phyloP scores from a whole-genome alignment of 2,888 invertebrate genomes.

The Eudasyphora cyanicolor region DNA sequence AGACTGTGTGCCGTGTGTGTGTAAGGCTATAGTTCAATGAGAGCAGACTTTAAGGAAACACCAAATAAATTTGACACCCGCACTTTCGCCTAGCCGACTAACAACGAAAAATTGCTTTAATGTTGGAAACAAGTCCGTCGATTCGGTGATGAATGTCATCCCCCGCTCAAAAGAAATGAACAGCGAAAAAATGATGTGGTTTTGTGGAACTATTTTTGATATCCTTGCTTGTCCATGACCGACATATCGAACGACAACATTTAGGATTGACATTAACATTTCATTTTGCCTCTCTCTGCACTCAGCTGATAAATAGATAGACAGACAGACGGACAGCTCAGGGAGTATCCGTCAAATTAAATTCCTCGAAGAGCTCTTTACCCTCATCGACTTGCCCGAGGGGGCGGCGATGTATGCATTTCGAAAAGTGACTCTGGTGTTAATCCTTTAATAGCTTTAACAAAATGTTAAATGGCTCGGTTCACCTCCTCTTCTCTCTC shows the following conservation, averaged over 20 bases:
- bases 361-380: conserved; percentile 13
- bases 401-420: background rate
- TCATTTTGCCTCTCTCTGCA: conserved; percentile 21
- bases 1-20: conserved; percentile 41
- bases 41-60: conserved; percentile 26
- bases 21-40: conserved; percentile 21
- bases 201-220: conserved; percentile 21
- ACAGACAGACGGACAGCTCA: conserved; percentile 31
- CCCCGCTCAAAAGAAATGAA: background rate
- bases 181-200: conserved; percentile 47
- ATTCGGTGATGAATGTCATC: conserved; percentile 56
- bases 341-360: conserved; percentile 3
- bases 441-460: conserved; percentile 68
- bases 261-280: conserved; percentile 42
- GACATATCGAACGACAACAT: conserved; percentile 32
- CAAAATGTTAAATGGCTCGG: conserved; percentile 64
- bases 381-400: background rate
- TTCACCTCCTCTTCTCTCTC: background rate
- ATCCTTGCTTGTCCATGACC: conserved; percentile 52
- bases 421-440: background rate
- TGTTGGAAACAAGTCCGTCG: conserved; percentile 58
- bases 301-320: conserved; percentile 15
- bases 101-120: conserved; percentile 53
- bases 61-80: conserved; percentile 51
- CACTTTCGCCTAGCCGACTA: conserved; percentile 51